phyloP scores from a whole-genome alignment of 2,888 invertebrate genomes.

The Agriopis leucophaearia region DNA sequence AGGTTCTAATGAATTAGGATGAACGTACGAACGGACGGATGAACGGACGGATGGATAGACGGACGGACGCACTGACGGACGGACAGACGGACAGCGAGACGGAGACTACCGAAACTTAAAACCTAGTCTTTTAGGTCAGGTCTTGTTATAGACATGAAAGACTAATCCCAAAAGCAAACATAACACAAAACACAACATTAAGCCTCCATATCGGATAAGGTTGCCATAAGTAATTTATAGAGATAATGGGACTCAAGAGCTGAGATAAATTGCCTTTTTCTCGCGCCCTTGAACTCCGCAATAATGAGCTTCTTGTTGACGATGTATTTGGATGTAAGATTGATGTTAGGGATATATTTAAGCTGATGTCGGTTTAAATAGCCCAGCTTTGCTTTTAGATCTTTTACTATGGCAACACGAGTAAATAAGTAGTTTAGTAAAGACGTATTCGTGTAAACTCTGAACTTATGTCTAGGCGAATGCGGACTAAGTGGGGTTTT shows the following conservation, averaged over 20 bases:
- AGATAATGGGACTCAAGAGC: conserved; percentile 64
- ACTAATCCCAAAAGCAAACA: conserved; percentile 28
- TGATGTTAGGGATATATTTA: conserved; percentile 33
- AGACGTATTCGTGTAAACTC: conserved; percentile 2
- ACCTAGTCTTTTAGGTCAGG: too few species aligned
- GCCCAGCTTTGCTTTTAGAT: conserved; percentile 27
- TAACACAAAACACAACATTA: conserved; percentile 33
- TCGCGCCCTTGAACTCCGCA: conserved; percentile 64
- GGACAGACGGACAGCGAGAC: too few species aligned
- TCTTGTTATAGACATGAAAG: background rate
- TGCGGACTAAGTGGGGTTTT: conserved; percentile 12
- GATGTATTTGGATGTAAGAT: conserved; percentile 43
- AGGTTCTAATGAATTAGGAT: too few species aligned
- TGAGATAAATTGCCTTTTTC: conserved; percentile 66
- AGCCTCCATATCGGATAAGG: conserved; percentile 38
- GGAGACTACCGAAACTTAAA: too few species aligned
- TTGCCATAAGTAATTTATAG: conserved; percentile 67
- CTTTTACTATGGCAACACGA: conserved; percentile 20
- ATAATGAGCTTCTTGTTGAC: conserved; percentile 58
- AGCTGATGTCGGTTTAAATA: conserved; percentile 30
- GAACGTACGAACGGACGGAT: too few species aligned
- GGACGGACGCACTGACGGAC: too few species aligned
- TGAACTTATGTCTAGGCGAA: background rate
- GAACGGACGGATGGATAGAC: too few species aligned
- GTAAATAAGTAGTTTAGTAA: conserved; percentile 24